These are phyloP conservation scores for Listronotus oregonensis DNA, from an alignment of 1,140 invertebrate genomes.

Conservation along the genomic window DNA sequence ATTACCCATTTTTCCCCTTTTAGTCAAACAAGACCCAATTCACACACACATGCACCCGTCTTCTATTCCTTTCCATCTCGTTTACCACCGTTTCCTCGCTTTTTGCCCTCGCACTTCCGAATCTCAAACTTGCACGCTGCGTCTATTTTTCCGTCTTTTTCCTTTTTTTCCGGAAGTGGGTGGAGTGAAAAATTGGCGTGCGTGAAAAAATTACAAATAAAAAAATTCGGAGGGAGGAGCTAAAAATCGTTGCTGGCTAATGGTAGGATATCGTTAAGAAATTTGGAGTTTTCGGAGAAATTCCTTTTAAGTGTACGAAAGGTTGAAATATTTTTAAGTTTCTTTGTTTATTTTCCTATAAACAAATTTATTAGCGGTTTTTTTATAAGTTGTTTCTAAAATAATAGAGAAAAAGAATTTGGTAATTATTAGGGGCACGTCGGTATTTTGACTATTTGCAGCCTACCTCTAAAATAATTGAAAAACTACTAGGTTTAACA, in stretches of 20 bases:
- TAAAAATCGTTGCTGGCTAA: conserved; percentile 9
- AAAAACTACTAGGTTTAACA: too few relatives aligned
- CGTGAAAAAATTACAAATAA: conserved; percentile 47
- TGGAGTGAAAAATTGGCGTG: conserved; percentile 41
- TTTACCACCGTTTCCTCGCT: neutral
- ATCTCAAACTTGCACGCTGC: neutral
- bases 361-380: too few relatives aligned
- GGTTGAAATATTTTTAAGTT: too few relatives aligned
- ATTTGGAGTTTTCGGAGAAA: conserved; percentile 11
- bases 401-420: too few relatives aligned
- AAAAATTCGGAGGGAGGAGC: conserved; percentile 31
- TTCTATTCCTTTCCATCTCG: neutral
- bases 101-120: conserved; percentile 1
- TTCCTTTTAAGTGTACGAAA: too few relatives aligned
- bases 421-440: too few relatives aligned
- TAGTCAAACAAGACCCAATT: conserved; percentile 4
- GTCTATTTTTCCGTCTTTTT: conserved; percentile 22
- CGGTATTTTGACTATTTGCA: too few relatives aligned
- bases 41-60: conserved; percentile 10
- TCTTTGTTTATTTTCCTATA: too few relatives aligned
- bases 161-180: conserved; percentile 40
- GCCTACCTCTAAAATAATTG: too few relatives aligned
- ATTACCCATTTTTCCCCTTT: conserved; percentile 22
- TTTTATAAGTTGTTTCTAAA: too few relatives aligned
- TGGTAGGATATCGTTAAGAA: conserved; percentile 10